Conservation (phyloP, 2,888 invertebrate species). For the Euzophera pinguis region DNA sequence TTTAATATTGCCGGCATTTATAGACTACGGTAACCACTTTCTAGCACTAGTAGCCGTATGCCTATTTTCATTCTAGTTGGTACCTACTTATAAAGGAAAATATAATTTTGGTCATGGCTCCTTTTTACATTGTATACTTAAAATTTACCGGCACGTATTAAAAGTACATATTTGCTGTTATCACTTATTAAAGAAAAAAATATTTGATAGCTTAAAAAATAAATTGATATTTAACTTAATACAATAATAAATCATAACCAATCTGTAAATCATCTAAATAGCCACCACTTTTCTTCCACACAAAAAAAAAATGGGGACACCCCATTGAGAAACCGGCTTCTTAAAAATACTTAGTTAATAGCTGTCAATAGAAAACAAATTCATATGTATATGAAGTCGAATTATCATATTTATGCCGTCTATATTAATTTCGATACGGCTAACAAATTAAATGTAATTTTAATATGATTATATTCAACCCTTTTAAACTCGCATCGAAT, state of each 20-base stretch:
- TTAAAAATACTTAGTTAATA: slow-evolving; percentile 9
- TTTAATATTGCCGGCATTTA: too few species aligned
- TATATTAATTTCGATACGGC: slow-evolving; percentile 27
- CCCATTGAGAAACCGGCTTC: background rate
- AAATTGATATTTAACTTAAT: too few species aligned
- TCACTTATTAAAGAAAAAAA: too few species aligned
- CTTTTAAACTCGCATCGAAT: slow-evolving; percentile 5
- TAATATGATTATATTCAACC: slow-evolving; percentile 22
- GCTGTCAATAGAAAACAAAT: slow-evolving; percentile 7
- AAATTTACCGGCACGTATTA: too few species aligned
- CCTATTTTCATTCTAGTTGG: too few species aligned
- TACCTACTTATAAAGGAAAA: too few species aligned
- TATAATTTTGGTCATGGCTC: too few species aligned
- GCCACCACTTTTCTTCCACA: background rate
- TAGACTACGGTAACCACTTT: too few species aligned
- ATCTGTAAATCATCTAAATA: background rate
- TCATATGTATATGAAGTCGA: slow-evolving; percentile 14
- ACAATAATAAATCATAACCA: background rate
- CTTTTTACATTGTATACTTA: too few species aligned
- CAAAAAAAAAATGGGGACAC: background rate
- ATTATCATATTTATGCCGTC: slow-evolving; percentile 27
- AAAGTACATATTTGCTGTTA: too few species aligned
- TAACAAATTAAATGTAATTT: slow-evolving; percentile 32
- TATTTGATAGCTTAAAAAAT: background rate
- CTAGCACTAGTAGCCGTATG: too few species aligned